These are phyloP conservation scores for human DNA, from an alignment of 2,113 vertebrate genomes.

Conservation along the genomic window DNA sequence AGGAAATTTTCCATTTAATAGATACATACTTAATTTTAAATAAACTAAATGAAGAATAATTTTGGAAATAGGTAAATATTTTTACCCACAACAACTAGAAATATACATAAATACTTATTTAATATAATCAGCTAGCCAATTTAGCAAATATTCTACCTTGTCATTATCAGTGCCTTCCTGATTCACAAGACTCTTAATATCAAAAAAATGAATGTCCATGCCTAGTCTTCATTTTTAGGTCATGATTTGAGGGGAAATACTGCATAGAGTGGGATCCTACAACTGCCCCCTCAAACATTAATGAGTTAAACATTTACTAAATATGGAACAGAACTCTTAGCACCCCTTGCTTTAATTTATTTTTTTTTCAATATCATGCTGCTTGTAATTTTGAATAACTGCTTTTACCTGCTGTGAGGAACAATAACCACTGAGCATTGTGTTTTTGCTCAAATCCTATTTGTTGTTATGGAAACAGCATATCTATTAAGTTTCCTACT, in stretches of 20 bases:
- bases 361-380: slow-evolving; percentile 80
- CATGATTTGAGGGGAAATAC: slow-evolving; percentile 40
- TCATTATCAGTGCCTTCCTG: neutral
- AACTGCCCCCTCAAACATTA: slow-evolving; percentile 75
- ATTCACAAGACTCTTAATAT: neutral
- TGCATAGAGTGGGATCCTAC: slow-evolving; percentile 44
- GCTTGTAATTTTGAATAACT: slow-evolving; percentile 86
- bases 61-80: neutral
- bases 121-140: neutral
- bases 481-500: slow-evolving; percentile 83
- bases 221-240: slow-evolving; percentile 50
- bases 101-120: neutral
- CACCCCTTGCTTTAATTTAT: slow-evolving; percentile 81
- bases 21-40: neutral
- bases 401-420: slow-evolving; percentile 83
- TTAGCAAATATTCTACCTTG: neutral
- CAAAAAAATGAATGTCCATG: slow-evolving; percentile 46
- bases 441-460: slow-evolving; percentile 85
- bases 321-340: slow-evolving; percentile 78
- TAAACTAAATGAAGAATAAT: neutral
- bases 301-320: slow-evolving; percentile 82
- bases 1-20: neutral
- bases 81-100: neutral
- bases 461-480: slow-evolving; percentile 90
- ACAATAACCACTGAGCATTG: slow-evolving; percentile 81